Base-by-base conservation (phyloP, 2,113 vertebrate genomes). In the Bubo blakistoni region DNA sequence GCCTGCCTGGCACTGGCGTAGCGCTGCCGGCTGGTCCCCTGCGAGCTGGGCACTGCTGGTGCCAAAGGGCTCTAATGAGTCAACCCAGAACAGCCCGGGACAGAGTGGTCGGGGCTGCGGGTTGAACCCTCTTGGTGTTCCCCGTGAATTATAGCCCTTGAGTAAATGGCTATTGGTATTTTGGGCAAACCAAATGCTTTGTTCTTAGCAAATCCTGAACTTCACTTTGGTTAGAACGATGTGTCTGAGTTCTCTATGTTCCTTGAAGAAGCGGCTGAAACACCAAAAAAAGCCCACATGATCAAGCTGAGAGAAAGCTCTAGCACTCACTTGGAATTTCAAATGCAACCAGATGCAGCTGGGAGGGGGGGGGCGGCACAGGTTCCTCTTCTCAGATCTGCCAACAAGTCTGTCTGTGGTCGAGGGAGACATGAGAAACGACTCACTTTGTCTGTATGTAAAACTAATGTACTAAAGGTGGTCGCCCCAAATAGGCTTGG, bases 401-500 rank as follows among this genome's bases (percentile, higher is more conserved):
- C 87, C 89, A 92, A 38, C 36, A 5, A 91, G 61, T 34, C 77
- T 70, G 81, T 61, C 92, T 74, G 91, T 3, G 54, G 87, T 80
- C 7, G 0, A 77, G 71, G 70, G n/a, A 95, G 62, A 85, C 54
- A 92, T 38, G 47, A 76, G 91, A 87, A 96, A 72, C 2, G 0
- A 76, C 54, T 95, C 49, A 1, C 54, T 94, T 96, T 85, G 87
- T 78, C 51, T 25, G 2, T 69, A 73, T 62, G 54, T 95, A 96
- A 96, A 93, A 94, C 88, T 65, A 82, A 96, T 88, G 58, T 62
- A 46, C 42, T 70, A 87, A 90, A 85, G 87, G 87, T 96, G 71
- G 81, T 72, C 93, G 83, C 86, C 87, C 34, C 58, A 58, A 62
- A 86, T 42, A 58, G 78, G 9, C 51, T 76, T 26, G 27, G 71